Base-by-base conservation (phyloP, 2,113 vertebrate species). In the Planiliza haematocheilus region DNA sequence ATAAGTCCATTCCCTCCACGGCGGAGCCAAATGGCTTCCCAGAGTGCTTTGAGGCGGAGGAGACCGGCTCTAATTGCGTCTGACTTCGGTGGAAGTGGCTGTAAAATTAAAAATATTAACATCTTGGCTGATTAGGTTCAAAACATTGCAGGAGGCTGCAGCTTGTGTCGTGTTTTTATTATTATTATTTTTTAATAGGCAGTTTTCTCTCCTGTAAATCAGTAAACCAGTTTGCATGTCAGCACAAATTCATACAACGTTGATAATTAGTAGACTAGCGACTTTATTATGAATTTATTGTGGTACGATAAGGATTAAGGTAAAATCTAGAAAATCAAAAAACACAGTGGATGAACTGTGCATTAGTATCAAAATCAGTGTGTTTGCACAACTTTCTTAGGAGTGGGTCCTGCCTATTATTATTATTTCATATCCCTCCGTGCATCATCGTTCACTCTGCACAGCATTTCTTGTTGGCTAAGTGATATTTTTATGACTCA, bases 401-500 rank as follows among this genome's bases (percentile, higher is more conserved):
- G n/a, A n/a, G n/a, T n/a, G n/a, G n/a, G n/a, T n/a, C n/a, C n/a
- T n/a, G n/a, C n/a, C n/a, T n/a, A n/a, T n/a, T n/a, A n/a, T n/a
- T n/a, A n/a, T n/a, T 30, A 30, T 30, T 30, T 30, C 24, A 30
- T 30, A 30, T 30, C 5, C 24, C 24, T 30, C 24, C 3, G 2
- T 50, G 56, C 48, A 58, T 68, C 70, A 71, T 77, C 52, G 8
- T 56, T 74, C 64, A 39, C 24, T 45, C 34, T 34, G 11, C 50
- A 41, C 50, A 34, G 48, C 61, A 13, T 8, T 37, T 45, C 73
- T 79, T 77, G 55, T 76, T 38, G 42, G 48, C 46, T 77, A 50
- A 82, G 73, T 83, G 74, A 70, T 81, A 76, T 82, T 86, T 80
- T 61, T 83, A 71, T 74, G 81, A 89, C 55, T 88, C 65, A 61